Percentiles rank a stretch among this genome's conserved stretches.
Conservation (phyloP, 2,888 invertebrate species). For the Temnothorax rugatulus region DNA sequence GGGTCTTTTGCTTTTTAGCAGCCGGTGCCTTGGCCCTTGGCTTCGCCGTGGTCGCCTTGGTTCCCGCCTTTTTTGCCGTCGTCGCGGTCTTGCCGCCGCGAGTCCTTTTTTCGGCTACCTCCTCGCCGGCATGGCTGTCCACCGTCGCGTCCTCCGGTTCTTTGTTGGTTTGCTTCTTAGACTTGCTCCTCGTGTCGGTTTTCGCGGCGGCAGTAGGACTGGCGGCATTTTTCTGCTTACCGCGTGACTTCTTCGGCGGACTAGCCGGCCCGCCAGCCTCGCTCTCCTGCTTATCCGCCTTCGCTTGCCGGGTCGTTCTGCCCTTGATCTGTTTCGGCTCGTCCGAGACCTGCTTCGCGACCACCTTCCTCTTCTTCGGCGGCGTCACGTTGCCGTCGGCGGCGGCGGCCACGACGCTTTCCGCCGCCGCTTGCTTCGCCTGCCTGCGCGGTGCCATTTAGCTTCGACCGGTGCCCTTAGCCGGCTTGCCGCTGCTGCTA, state of each 20-base stretch:
- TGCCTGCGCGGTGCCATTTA: slow-evolving; percentile 74
- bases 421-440: slow-evolving; percentile 68
- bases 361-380: slow-evolving; percentile 69
- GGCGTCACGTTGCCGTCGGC: slow-evolving; percentile 68
- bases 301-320: slow-evolving; percentile 32
- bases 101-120: not conserved
- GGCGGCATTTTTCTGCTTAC: slow-evolving; percentile 29
- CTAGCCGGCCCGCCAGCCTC: not conserved
- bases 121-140: too few species aligned
- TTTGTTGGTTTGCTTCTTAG: too few species aligned
- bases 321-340: not conserved
- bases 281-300: slow-evolving; percentile 64
- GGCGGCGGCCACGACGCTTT: slow-evolving; percentile 62
- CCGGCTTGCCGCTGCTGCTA: not conserved
- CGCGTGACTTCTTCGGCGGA: not conserved
- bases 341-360: slow-evolving; percentile 12
- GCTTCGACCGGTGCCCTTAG: not conserved
- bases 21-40: slow-evolving; percentile 46
- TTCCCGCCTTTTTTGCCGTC: slow-evolving; percentile 43
- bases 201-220: not conserved
- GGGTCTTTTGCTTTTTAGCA: not conserved
- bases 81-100: slow-evolving; percentile 34
- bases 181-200: too few species aligned
- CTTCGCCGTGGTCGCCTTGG: not conserved
- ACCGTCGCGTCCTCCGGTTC: too few species aligned